Evolutionary conservation across 2,797 vertebrate genomes (phyloP).

Genomic region (Girardinus metallicus): DNA sequence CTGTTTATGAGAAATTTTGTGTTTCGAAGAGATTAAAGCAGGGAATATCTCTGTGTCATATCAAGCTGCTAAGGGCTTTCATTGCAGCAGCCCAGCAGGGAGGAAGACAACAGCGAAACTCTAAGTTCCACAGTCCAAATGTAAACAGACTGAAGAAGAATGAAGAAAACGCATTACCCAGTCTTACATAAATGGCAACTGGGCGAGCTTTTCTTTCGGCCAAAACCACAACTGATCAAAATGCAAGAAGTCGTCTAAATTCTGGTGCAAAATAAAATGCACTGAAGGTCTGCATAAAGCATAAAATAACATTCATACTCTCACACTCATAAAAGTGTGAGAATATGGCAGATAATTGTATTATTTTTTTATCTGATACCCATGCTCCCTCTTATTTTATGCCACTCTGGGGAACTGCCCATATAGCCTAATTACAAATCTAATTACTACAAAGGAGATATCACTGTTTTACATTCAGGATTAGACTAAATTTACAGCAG

Average conservation of each 20-base stretch:
- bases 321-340: too few relatives aligned
- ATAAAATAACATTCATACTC: too few relatives aligned
- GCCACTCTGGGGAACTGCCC: too few relatives aligned
- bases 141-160: neutral
- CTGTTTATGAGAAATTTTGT: conserved; percentile 21
- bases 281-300: too few relatives aligned
- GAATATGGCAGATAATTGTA: too few relatives aligned
- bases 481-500: too few relatives aligned
- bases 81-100: neutral
- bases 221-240: neutral
- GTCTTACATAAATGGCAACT: neutral
- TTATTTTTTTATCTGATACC: too few relatives aligned
- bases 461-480: neutral
- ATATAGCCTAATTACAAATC: too few relatives aligned
- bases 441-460: too few relatives aligned
- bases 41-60: too few relatives aligned
- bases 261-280: too few relatives aligned
- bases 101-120: neutral
- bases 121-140: neutral
- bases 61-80: neutral
- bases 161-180: neutral
- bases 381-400: too few relatives aligned
- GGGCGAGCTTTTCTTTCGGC: neutral
- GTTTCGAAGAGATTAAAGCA: neutral
- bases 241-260: neutral